A percentile compares a stretch with the other conserved stretches of the same genome.
Evolutionary conservation across 2,797 vertebrate species (phyloP).

Genomic region (Taenioides sp.): DNA sequence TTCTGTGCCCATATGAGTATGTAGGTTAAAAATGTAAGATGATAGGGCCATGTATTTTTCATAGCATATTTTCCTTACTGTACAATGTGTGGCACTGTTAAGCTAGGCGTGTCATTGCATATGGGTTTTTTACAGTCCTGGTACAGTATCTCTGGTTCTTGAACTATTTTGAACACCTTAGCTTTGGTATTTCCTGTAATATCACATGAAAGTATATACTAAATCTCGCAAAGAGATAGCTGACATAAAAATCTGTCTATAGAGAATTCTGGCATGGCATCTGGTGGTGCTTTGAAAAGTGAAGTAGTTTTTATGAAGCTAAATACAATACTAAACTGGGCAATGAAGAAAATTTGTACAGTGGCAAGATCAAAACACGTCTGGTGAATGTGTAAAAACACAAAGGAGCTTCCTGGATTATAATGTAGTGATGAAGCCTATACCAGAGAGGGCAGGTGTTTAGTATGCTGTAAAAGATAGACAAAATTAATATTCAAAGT

Average conservation of each 20-base stretch:
- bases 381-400: no score
- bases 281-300: background rate
- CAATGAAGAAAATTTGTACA: no score
- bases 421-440: no score
- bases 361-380: no score
- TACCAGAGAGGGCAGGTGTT: no score
- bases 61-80: background rate
- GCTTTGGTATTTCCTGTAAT: background rate
- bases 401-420: no score
- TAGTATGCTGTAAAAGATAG: no score
- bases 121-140: background rate
- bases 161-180: conserved; percentile 1
- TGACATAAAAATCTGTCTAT: background rate
- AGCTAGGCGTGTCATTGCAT: background rate
- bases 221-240: background rate
- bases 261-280: background rate
- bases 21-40: conserved; percentile 11
- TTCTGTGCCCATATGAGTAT: conserved; percentile 1
- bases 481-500: no score
- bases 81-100: background rate
- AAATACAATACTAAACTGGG: background rate
- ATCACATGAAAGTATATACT: background rate
- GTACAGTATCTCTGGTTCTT: background rate
- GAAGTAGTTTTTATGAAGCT: background rate
- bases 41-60: background rate